These are phyloP conservation scores for Ectemnius lituratus DNA, from an alignment of 2,888 invertebrate genomes.

Conservation along the genomic window DNA sequence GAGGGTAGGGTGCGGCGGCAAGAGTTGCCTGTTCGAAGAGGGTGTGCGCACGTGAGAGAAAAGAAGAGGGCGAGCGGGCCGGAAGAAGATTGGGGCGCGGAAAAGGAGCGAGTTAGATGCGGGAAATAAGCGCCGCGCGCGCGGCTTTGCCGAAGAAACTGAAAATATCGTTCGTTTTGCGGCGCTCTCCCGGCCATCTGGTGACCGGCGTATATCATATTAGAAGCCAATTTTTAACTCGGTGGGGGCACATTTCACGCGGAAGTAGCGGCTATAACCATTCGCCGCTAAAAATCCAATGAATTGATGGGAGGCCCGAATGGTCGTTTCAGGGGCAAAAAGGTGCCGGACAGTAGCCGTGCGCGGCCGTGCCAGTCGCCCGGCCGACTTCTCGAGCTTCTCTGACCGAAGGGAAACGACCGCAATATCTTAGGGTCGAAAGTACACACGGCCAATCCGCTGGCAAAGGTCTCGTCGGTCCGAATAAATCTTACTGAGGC, in stretches of 20 bases:
- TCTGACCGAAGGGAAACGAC: slow-evolving; percentile 65
- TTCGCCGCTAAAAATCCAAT: slow-evolving; percentile 62
- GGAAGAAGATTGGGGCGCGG: neutral
- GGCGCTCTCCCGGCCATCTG: slow-evolving; percentile 68
- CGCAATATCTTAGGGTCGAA: slow-evolving; percentile 71
- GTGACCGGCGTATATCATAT: slow-evolving; percentile 72
- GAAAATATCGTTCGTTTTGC: slow-evolving; percentile 66
- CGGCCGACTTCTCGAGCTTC: slow-evolving; percentile 55
- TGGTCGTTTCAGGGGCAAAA: slow-evolving; percentile 55
- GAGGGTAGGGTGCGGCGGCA: slow-evolving; percentile 14
- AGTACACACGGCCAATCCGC: slow-evolving; percentile 65
- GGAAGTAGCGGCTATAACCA: slow-evolving; percentile 61
- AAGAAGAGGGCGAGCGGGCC: slow-evolving; percentile 4
- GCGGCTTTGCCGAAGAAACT: slow-evolving; percentile 24
- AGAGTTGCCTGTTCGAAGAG: slow-evolving; percentile 24
- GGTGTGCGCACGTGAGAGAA: slow-evolving; percentile 18
- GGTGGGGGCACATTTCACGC: slow-evolving; percentile 66
- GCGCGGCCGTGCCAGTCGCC: neutral
- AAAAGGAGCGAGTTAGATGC: slow-evolving; percentile 1
- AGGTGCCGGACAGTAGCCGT: slow-evolving; percentile 27
- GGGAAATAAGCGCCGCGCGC: slow-evolving; percentile 15
- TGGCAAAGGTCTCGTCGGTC: slow-evolving; percentile 52
- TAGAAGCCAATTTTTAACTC: slow-evolving; percentile 74
- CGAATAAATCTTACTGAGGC: slow-evolving; percentile 56
- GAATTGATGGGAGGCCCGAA: slow-evolving; percentile 55